Evolutionary conservation across 2,888 invertebrate genomes (phyloP).

Genomic region (Carabus problematicus): DNA sequence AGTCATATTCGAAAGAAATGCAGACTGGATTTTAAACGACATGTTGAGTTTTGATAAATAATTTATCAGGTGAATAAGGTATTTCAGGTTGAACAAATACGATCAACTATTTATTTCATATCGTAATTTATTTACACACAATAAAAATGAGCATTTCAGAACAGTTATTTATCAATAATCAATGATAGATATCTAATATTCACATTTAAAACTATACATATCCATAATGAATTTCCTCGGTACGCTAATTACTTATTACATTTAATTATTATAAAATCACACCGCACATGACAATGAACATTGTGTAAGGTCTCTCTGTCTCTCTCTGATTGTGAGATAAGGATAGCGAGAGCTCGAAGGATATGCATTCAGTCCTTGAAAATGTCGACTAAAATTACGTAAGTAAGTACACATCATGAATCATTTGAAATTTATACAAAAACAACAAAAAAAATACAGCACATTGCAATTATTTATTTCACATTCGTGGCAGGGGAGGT

Average conservation of each 20-base stretch:
- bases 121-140: slow-evolving; percentile 55
- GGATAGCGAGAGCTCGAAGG: slow-evolving; percentile 17
- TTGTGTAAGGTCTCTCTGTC: slow-evolving; percentile 43
- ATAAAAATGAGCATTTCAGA: slow-evolving; percentile 53
- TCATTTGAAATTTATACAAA: background rate
- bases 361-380: slow-evolving; percentile 41
- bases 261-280: slow-evolving; percentile 54
- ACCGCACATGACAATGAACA: slow-evolving; percentile 50
- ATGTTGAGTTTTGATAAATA: too few species aligned
- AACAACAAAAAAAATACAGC: too few species aligned
- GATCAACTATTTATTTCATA: slow-evolving; percentile 12
- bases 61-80: too few species aligned
- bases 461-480: background rate
- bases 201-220: slow-evolving; percentile 53
- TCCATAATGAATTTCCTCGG: slow-evolving; percentile 26
- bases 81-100: too few species aligned
- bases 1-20: too few species aligned
- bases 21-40: too few species aligned
- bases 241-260: slow-evolving; percentile 43
- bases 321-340: too few species aligned
- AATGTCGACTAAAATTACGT: slow-evolving; percentile 13
- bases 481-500: slow-evolving; percentile 5
- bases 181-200: slow-evolving; percentile 51
- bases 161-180: slow-evolving; percentile 52
- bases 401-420: slow-evolving; percentile 8